Evolutionary conservation across 2,888 invertebrate species (phyloP).

Genomic region (Sinhomidia bicolor): DNA sequence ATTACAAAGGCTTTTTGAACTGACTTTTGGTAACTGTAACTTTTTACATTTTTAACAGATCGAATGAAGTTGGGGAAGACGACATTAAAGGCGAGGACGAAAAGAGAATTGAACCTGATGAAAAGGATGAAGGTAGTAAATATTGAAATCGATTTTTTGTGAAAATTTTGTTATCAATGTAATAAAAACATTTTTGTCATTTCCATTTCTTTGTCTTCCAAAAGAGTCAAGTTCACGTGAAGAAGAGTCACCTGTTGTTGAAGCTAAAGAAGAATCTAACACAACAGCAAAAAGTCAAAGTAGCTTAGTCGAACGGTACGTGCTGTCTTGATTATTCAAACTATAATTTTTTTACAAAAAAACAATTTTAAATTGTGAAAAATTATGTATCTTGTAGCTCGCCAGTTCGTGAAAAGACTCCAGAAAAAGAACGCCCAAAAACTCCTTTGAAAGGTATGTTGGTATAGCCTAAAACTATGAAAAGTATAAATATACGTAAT

Average conservation of each 20-base stretch:
- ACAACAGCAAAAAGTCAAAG: neutral
- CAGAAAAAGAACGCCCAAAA: neutral
- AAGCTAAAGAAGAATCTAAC: neutral
- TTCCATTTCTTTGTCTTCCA: neutral
- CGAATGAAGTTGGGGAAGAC: too few relatives aligned
- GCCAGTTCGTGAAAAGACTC: constrained; percentile 42
- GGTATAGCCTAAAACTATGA: too few relatives aligned
- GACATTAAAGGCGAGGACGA: constrained; percentile 21
- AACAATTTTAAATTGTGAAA: neutral
- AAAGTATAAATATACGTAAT: too few relatives aligned
- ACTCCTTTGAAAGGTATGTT: neutral
- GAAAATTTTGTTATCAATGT: too few relatives aligned
- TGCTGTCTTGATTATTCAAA: too few relatives aligned
- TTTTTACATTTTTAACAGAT: neutral
- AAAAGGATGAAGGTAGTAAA: constrained; percentile 50
- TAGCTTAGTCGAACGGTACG: constrained; percentile 43
- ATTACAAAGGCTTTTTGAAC: too few relatives aligned
- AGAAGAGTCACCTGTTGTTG: neutral
- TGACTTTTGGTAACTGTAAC: too few relatives aligned
- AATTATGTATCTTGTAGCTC: neutral
- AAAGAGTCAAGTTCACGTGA: neutral
- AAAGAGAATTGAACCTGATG: constrained; percentile 30
- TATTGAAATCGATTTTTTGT: too few relatives aligned
- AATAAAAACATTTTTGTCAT: too few relatives aligned
- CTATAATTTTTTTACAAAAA: too few relatives aligned